Conservation (phyloP, 2,113 vertebrate genomes). For the Origma solitaria region DNA sequence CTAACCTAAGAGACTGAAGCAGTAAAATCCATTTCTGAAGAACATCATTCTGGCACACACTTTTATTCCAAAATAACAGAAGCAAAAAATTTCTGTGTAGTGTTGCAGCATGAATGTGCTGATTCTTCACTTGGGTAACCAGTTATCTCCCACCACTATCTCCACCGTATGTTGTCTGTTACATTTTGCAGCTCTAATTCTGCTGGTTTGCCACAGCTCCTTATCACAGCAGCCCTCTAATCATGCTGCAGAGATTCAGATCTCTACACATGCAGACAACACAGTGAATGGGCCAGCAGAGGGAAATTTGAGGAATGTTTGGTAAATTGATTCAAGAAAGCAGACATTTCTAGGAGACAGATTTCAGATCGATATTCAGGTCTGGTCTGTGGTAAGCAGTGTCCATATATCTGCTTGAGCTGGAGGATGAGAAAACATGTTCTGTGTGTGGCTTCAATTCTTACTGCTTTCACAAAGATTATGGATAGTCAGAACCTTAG, state of each 20-base stretch:
- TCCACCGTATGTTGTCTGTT: rapidly evolving
- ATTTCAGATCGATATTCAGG: not conserved
- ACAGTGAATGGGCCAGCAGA: not conserved
- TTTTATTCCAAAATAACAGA: not conserved
- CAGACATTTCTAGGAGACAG: not conserved
- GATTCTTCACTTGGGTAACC: not conserved
- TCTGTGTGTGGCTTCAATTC: not conserved
- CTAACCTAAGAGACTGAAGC: not conserved
- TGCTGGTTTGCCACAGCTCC: not conserved
- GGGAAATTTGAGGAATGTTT: not conserved
- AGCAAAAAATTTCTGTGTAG: not conserved
- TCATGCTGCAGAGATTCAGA: not conserved
- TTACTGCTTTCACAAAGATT: not conserved
- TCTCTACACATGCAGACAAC: rapidly evolving
- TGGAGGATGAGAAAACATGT: not conserved
- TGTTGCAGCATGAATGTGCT: not conserved
- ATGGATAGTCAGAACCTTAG: not conserved
- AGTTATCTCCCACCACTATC: not conserved
- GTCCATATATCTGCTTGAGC: not conserved
- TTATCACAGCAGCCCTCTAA: not conserved
- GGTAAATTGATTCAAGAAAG: not conserved
- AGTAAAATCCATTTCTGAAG: not conserved
- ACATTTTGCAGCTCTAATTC: not conserved
- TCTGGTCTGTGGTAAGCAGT: not conserved
- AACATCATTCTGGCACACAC: not conserved